phyloP scores from a whole-genome alignment of 1,140 invertebrate species.

The Drosophila pallidifrons region DNA sequence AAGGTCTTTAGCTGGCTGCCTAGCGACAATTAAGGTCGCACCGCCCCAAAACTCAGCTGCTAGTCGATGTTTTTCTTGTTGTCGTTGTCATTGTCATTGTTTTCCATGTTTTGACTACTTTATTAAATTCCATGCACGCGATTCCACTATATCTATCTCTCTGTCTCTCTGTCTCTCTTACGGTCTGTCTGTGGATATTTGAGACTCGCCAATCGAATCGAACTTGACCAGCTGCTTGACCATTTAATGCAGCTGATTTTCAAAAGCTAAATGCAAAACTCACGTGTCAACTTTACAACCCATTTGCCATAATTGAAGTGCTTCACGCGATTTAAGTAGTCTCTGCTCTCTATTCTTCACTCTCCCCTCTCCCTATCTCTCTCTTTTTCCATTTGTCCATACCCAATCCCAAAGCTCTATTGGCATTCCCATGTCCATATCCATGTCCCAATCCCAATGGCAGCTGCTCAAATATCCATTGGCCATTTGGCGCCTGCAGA shows the following conservation, averaged over 20 bases:
- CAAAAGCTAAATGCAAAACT: conserved; percentile 49
- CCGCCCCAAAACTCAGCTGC: conserved; percentile 31
- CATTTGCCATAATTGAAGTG: conserved; percentile 59
- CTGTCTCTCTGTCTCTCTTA: too few species aligned
- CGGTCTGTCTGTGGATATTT: conserved; percentile 25
- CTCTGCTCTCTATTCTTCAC: background rate
- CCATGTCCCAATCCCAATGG: conserved; percentile 34
- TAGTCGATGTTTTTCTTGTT: conserved; percentile 14
- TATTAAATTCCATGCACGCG: conserved; percentile 69
- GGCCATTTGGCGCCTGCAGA: conserved; percentile 44
- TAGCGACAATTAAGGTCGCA: conserved; percentile 71
- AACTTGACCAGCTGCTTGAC: conserved; percentile 42
- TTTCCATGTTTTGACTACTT: conserved; percentile 68
- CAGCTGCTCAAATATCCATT: conserved; percentile 68
- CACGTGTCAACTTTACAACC: conserved; percentile 47
- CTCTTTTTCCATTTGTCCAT: background rate
- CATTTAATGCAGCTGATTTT: conserved; percentile 41
- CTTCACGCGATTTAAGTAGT: conserved; percentile 46
- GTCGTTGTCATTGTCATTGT: conserved; percentile 67
- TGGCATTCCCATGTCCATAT: background rate
- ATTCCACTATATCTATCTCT: conserved; percentile 1
- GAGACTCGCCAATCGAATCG: conserved; percentile 28
- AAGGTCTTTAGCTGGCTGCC: conserved; percentile 53
- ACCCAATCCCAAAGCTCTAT: background rate
- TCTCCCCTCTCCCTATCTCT: background rate